Evolutionary conservation across 2,113 vertebrate species (phyloP).

Genomic region (Odobenus rosmarus): DNA sequence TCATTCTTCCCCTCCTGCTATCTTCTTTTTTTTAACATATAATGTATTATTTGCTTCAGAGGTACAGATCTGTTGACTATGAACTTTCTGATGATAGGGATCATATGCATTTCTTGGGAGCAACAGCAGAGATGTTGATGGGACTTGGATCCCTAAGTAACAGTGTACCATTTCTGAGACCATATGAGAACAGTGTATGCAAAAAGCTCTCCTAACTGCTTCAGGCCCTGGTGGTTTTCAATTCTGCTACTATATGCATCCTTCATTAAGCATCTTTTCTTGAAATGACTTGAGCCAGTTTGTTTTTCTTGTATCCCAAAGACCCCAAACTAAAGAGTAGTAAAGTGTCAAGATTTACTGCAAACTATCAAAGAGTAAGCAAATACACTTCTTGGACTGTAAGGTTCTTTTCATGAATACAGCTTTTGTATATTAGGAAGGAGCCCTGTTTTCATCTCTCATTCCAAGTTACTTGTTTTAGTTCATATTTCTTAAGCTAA

Average conservation of each 20-base stretch:
- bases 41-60: too few relatives aligned
- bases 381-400: neutral
- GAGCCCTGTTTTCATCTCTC: neutral
- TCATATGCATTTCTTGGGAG: neutral
- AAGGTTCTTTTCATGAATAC: neutral
- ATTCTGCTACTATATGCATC: neutral
- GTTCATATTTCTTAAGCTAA: neutral
- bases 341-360: neutral
- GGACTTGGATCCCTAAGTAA: neutral
- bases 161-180: neutral
- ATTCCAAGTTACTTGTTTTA: constrained; percentile 38
- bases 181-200: neutral
- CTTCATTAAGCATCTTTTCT: neutral
- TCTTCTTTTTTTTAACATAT: too few relatives aligned
- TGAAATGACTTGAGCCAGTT: neutral
- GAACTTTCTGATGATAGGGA: neutral
- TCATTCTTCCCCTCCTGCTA: too few relatives aligned
- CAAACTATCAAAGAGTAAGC: neutral
- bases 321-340: neutral
- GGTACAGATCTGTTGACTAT: too few relatives aligned
- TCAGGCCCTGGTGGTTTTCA: neutral
- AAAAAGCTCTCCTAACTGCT: neutral
- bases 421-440: neutral
- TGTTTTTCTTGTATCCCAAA: neutral
- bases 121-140: neutral